Evolutionary conservation across 2,113 vertebrate genomes (phyloP).

Genomic region (Leptocoma aspasia): DNA sequence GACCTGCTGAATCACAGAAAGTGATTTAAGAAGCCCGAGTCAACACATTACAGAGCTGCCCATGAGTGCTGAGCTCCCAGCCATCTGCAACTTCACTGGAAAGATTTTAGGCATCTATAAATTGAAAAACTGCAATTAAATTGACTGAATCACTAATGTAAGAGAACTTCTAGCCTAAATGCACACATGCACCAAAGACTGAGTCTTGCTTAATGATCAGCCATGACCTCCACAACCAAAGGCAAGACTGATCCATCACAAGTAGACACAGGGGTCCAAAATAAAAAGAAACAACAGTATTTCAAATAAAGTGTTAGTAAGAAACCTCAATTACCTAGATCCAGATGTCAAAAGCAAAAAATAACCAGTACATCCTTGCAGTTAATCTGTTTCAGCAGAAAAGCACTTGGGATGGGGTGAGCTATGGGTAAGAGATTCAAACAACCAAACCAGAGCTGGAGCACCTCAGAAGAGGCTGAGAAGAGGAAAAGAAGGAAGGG

Average conservation of each 20-base stretch:
- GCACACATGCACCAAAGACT: neutral
- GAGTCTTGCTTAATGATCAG: neutral
- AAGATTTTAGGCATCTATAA: neutral
- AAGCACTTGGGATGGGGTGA: neutral
- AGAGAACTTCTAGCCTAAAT: neutral
- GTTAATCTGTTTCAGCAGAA: neutral
- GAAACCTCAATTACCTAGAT: neutral
- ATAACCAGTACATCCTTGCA: neutral
- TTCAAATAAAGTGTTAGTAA: neutral
- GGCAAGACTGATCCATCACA: neutral
- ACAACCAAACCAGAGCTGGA: neutral
- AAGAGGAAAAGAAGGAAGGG: neutral
- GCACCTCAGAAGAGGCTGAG: neutral
- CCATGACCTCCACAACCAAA: neutral
- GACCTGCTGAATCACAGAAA: neutral
- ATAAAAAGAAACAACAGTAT: neutral
- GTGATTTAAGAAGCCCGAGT: neutral
- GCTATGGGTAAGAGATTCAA: neutral
- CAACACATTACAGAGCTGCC: neutral
- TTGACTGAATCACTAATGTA: neutral
- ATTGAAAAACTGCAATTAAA: neutral
- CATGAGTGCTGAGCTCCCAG: neutral
- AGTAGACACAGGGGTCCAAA: neutral
- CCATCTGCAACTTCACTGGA: neutral
- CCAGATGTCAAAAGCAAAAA: neutral